Base-by-base conservation (phyloP, 2,888 invertebrate species). In the Callinectes sapidus region DNA sequence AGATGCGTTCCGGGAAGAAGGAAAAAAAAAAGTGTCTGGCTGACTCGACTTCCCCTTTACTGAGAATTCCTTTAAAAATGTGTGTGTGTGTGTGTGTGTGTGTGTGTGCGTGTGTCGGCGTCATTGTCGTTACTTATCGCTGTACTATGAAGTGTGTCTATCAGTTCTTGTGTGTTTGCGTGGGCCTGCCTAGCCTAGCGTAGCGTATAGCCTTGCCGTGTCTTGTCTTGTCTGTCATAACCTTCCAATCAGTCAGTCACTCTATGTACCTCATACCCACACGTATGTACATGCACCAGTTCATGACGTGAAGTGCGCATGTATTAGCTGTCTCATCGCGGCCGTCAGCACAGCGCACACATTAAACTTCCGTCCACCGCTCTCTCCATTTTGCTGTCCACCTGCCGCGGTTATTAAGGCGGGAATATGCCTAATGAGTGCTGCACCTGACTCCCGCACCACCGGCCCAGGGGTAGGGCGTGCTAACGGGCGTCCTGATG, bases 401-500 rank as follows among this genome's bases (percentile, higher is more conserved):
- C 28, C 71, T 71, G 71, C 28, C 28, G 13, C 28, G n/a, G 28
- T 71, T 71, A 71, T 71, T 71, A 71, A 71, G 71, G 71, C 71
- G n/a, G 71, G 28, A 28, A 71, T 10, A n/a, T 71, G 6, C 10
- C 71, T 71, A 71, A 71, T 71, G 71, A 23, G 28, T 71, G 71
- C 28, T 28, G 71, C 71, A 28, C 71, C 71, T 71, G 71, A 71
- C 71, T 71, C 71, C 71, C 71, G 71, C 71, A 71, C 28, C 71
- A 71, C 28, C 71, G n/a, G 28, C 71, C 23, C 6, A 28, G n/a
- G 71, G 71, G n/a, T 71, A 28, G 28, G n/a, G 71, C n/a, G 71
- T 71, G 71, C 71, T 71, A 71, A 71, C 71, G 71, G 71, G 28
- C 28, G 71, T 71, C 71, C 71, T n/a, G 13, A 71, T 71, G n/a